phyloP scores from a whole-genome alignment of 1,140 invertebrate species.

The Paralvinella palmiformis region DNA sequence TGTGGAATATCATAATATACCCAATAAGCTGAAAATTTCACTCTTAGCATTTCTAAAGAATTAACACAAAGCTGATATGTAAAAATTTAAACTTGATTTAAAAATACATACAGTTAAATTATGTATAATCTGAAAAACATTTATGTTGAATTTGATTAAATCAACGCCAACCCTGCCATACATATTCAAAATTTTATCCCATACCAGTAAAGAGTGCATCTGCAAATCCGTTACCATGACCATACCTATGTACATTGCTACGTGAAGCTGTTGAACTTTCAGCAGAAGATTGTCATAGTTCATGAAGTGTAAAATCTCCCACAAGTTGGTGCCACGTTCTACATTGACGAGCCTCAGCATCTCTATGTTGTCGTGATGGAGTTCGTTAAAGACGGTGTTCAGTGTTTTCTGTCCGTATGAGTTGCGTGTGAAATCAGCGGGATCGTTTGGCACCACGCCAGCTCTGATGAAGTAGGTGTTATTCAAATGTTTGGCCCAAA shows the following conservation, averaged over 20 bases:
- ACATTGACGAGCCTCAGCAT: conserved; percentile 35
- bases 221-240: too few relatives aligned
- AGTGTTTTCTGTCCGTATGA: conserved; percentile 40
- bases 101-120: too few relatives aligned
- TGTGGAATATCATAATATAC: too few relatives aligned
- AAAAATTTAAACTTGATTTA: too few relatives aligned
- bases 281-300: conserved; percentile 33
- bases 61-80: too few relatives aligned
- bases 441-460: conserved; percentile 41
- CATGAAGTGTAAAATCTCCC: conserved; percentile 40
- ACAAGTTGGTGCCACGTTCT: conserved; percentile 26
- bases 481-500: conserved; percentile 20
- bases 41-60: too few relatives aligned
- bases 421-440: conserved; percentile 42
- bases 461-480: conserved; percentile 27
- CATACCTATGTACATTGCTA: conserved; percentile 40
- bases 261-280: conserved; percentile 37
- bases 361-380: conserved; percentile 28
- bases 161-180: too few relatives aligned
- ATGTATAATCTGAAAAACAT: too few relatives aligned
- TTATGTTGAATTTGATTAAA: too few relatives aligned
- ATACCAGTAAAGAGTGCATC: too few relatives aligned
- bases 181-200: too few relatives aligned
- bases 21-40: too few relatives aligned
- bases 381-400: conserved; percentile 31